Evolutionary conservation across 2,113 vertebrate genomes (phyloP).

Genomic region (Zootoca vivipara): DNA sequence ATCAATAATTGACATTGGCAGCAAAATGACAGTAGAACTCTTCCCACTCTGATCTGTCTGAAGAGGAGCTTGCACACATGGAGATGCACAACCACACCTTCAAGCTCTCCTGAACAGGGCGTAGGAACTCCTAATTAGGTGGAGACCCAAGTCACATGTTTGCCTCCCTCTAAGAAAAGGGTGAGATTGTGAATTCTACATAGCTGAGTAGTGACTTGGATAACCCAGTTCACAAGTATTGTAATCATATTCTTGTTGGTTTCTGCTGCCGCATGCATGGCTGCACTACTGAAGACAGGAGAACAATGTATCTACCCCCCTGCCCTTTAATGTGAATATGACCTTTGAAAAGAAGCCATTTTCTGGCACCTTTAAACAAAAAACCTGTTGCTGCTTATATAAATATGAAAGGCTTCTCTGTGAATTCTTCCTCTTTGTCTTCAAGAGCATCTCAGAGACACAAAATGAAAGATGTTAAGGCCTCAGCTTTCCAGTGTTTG

Average conservation of each 20-base stretch:
- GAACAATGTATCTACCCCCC: background rate
- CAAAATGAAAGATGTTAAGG: background rate
- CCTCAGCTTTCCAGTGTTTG: background rate
- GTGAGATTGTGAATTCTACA: background rate
- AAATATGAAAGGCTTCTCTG: constrained; percentile 33
- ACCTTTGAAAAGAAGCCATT: background rate
- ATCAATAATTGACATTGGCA: too few species aligned
- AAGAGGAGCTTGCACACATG: too few species aligned
- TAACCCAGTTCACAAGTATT: background rate
- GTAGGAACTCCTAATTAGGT: too few species aligned
- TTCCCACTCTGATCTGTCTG: too few species aligned
- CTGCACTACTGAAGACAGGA: background rate
- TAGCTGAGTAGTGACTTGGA: background rate
- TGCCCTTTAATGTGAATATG: background rate
- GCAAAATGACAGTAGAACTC: too few species aligned
- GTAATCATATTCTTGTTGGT: background rate
- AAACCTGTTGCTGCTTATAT: constrained; percentile 21
- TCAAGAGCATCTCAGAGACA: background rate
- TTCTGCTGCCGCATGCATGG: background rate
- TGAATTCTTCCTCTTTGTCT: background rate
- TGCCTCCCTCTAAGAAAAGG: background rate
- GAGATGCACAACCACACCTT: too few species aligned
- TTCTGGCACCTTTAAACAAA: background rate
- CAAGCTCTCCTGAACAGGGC: background rate
- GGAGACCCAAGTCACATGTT: background rate